These are phyloP conservation scores for Limnodromus scolopaceus DNA, from an alignment of 2,797 vertebrate genomes.

Conservation along the genomic window DNA sequence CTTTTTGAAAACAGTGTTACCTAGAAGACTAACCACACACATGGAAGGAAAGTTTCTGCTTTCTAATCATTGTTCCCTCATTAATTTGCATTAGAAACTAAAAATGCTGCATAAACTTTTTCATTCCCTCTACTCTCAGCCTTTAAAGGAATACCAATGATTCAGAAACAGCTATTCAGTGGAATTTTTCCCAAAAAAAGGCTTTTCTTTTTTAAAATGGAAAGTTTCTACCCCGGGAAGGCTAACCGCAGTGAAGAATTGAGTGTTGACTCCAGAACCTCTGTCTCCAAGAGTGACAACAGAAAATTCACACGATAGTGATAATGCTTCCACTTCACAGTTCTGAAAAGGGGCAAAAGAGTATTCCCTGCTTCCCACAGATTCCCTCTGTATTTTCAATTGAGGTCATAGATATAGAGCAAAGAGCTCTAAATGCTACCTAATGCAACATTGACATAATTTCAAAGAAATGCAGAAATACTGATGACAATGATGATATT, in stretches of 20 bases:
- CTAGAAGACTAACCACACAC: background rate
- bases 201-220: background rate
- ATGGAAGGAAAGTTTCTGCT: background rate
- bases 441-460: background rate
- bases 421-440: background rate
- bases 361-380: background rate
- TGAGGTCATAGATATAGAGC: background rate
- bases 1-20: background rate
- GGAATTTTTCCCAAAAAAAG: background rate
- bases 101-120: background rate
- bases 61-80: background rate
- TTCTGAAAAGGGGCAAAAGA: background rate
- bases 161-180: background rate
- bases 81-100: background rate
- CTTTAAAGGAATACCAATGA: background rate
- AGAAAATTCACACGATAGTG: background rate
- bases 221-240: background rate
- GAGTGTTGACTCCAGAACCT: background rate
- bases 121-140: background rate
- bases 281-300: background rate
- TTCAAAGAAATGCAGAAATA: background rate
- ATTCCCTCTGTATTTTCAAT: background rate
- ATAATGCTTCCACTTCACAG: background rate
- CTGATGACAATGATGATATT: background rate
- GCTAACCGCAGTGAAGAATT: background rate